Base-by-base conservation (phyloP, 2,113 vertebrate genomes). In the Coreoperca whiteheadi region DNA sequence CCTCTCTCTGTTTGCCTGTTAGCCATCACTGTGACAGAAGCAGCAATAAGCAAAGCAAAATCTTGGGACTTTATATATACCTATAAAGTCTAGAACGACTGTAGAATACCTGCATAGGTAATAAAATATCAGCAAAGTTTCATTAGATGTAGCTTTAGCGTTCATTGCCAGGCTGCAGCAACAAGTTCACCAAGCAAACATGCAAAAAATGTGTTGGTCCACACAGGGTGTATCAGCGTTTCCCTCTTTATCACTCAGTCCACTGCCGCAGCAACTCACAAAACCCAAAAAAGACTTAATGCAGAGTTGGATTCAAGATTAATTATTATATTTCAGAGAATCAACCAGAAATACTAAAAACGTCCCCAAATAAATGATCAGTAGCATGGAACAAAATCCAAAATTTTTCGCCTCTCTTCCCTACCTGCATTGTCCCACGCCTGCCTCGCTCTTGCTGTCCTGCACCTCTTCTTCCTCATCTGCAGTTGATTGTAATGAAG, bases 361-460 rank as follows among this genome's bases (percentile, higher is more conserved):
- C 46, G 34, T 34, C 2, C 12, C 18, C 4, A 41, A 65, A 53
- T 57, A 11, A 60, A 69, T 43, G 2, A 46, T 56, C 21, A 43
- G 7, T 8, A 20, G 6, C 59, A 9, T 64, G 23, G 12, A 3
- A 54, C 16, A 41, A 41, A 23, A 30, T 43, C 32, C 2, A 63
- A 50, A 51, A n/a, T n/a, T n/a, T 37, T 57, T 34, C n/a, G 51
- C 14, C 68, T 53, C 66, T 82, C 54, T 15, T 34, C 8, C 65
- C 21, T 87, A 82, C 91, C 87, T 90, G 81, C 79, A 77, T 41
- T 74, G 50, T 68, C 57, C 60, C 15, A 23, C 59, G 64, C 61
- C 69, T 28, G 51, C 28, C 75, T 77, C 30, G 12, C 48, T 53
- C 51, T 77, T 46, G 63, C 68, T 77, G 57, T 56, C 60, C 83